phyloP scores from a whole-genome alignment of 2,797 vertebrate genomes.

The Gymnopithys bicolor region DNA sequence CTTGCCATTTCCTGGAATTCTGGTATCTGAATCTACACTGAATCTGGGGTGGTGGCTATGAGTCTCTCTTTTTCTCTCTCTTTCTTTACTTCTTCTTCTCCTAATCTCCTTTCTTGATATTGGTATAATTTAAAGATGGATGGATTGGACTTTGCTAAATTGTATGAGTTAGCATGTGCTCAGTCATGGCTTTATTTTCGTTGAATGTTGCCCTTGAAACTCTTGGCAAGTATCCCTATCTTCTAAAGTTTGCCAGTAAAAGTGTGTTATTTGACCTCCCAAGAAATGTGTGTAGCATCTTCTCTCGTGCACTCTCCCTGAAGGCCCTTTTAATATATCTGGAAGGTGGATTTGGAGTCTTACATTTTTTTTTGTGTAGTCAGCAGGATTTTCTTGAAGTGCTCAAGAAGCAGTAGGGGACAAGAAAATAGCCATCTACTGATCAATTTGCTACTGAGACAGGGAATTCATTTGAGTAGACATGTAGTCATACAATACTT shows the following conservation, averaged over 20 bases:
- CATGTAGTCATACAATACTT: accelerated
- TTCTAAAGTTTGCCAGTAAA: neutral
- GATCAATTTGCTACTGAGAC: neutral
- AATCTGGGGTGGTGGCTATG: neutral
- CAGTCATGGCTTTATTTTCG: neutral
- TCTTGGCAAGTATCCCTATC: neutral
- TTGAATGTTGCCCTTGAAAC: neutral
- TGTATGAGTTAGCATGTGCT: neutral
- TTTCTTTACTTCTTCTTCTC: neutral
- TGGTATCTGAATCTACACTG: neutral
- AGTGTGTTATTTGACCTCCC: neutral
- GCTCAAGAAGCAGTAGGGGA: neutral
- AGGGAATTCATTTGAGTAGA: neutral
- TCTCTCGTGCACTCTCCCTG: neutral
- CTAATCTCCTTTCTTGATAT: neutral
- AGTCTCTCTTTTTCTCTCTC: neutral
- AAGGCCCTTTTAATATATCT: neutral
- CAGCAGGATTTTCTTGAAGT: neutral
- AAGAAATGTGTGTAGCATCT: neutral
- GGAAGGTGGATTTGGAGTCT: neutral
- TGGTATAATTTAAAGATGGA: neutral
- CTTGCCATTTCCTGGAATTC: neutral
- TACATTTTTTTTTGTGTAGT: neutral
- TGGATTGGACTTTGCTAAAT: neutral
- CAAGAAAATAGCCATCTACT: neutral